These are phyloP conservation scores for Bolinopsis microptera DNA, from an alignment of 37 sponge, comb jelly and placozoan species.

Conservation along the genomic window DNA sequence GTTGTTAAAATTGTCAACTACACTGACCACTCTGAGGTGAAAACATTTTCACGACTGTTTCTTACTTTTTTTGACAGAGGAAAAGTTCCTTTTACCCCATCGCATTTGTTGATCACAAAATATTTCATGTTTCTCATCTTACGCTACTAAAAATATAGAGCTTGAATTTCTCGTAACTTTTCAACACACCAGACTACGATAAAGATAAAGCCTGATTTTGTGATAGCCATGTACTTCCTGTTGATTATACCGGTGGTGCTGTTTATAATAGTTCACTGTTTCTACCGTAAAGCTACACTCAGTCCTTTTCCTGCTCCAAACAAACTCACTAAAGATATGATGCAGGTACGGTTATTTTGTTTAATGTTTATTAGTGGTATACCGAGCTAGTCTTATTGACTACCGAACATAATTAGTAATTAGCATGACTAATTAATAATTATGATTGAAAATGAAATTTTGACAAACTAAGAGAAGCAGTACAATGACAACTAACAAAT, in stretches of 20 bases:
- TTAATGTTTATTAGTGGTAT: no score
- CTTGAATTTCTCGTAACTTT: no score
- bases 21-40: neutral
- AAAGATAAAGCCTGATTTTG: neutral
- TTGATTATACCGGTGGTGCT: neutral
- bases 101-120: no score
- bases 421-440: no score
- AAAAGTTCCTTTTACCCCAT: no score
- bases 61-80: neutral
- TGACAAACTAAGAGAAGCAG: no score
- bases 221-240: neutral
- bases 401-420: no score
- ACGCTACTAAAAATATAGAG: no score
- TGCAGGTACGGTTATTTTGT: neutral
- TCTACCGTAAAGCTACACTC: slow-evolving; percentile 24
- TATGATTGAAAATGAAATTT: no score
- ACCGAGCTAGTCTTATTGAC: no score
- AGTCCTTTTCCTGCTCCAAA: slow-evolving; percentile 14
- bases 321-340: slow-evolving; percentile 16
- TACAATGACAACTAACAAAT: no score
- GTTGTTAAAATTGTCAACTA: slow-evolving; percentile 14
- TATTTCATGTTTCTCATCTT: no score
- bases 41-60: neutral
- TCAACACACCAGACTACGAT: neutral
- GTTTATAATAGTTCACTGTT: slow-evolving; percentile 17